phyloP scores from a whole-genome alignment of 1,140 invertebrate species.

The Zaprionus inermis region DNA sequence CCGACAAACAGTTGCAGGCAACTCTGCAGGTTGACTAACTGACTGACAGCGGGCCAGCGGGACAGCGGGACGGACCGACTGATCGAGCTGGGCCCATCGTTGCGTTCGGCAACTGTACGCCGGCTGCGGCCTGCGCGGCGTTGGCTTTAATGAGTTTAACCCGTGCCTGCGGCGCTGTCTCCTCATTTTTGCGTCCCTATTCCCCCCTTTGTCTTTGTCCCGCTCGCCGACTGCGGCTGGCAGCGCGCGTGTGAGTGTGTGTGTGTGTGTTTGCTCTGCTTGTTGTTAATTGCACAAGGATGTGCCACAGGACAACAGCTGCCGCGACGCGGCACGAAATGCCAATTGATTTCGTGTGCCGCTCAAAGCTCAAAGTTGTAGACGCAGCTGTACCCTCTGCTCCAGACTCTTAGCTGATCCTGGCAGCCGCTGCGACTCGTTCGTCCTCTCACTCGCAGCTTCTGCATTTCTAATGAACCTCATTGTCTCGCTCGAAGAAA shows the following conservation, averaged over 20 bases:
- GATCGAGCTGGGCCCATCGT: constrained; percentile 19
- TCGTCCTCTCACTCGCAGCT: background rate
- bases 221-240: background rate
- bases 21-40: constrained; percentile 52
- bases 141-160: constrained; percentile 72
- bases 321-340: constrained; percentile 48
- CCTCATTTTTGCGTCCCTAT: background rate
- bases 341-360: constrained; percentile 64
- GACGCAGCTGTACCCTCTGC: constrained; percentile 40
- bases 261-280: constrained; percentile 6
- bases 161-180: constrained; percentile 62
- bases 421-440: constrained; percentile 1
- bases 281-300: constrained; percentile 72
- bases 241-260: background rate
- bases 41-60: constrained; percentile 28
- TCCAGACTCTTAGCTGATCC: constrained; percentile 18
- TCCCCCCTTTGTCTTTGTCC: constrained; percentile 6
- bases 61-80: constrained; percentile 20
- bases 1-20: constrained; percentile 60
- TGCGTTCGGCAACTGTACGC: constrained; percentile 60
- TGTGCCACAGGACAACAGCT: constrained; percentile 76
- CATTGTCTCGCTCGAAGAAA: constrained; percentile 61
- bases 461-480: constrained; percentile 68
- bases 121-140: constrained; percentile 34
- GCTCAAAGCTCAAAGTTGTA: constrained; percentile 28